Conservation (phyloP, 1,140 invertebrate genomes). For the Drosophila varians region DNA sequence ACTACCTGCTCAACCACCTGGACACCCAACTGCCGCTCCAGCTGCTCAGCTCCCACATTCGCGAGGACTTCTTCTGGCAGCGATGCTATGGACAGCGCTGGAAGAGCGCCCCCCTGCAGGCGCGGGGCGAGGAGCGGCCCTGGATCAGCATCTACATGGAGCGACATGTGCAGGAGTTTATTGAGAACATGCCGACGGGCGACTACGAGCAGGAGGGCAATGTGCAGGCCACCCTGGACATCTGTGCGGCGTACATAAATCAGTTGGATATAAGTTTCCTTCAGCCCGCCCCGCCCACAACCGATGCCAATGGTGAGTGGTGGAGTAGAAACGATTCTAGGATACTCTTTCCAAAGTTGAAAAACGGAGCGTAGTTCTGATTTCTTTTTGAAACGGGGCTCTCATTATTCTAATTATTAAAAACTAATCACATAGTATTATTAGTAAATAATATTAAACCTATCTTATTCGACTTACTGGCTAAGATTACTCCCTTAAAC, state of each 20-base stretch:
- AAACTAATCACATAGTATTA: background rate
- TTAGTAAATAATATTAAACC: background rate
- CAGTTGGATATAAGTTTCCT: constrained; percentile 78
- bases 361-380: too few relatives aligned
- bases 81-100: constrained; percentile 78
- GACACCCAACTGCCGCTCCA: constrained; percentile 80
- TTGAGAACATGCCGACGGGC: constrained; percentile 82
- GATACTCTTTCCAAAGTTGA: too few relatives aligned
- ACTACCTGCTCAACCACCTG: constrained; percentile 83
- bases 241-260: constrained; percentile 80
- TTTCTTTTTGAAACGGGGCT: too few relatives aligned
- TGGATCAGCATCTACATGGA: constrained; percentile 84
- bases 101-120: constrained; percentile 63
- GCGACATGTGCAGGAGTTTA: constrained; percentile 83
- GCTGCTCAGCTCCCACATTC: constrained; percentile 77
- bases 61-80: constrained; percentile 83
- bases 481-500: background rate
- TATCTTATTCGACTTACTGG: background rate
- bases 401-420: too few relatives aligned
- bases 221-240: constrained; percentile 70
- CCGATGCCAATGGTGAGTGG: constrained; percentile 71
- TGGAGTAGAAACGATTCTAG: background rate
- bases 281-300: constrained; percentile 63
- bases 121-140: constrained; percentile 47
- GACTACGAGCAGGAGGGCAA: constrained; percentile 83